phyloP scores from a whole-genome alignment of 2,113 vertebrate genomes.

The Mus musculus region GRCm39 chr2:137505501-137506000 shows the following conservation, averaged over 20 bases:
- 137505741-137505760: constrained; percentile 90
- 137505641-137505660: constrained; percentile 83
- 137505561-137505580: constrained; percentile 84
- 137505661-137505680: constrained; percentile 83
- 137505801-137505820: constrained; percentile 89
- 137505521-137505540: constrained; percentile 84
- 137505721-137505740: constrained; percentile 86
- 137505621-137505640: constrained; percentile 93
- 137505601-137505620: constrained; percentile 83
- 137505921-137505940: constrained; percentile 80
- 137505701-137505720: constrained; percentile 92
- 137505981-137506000: constrained; percentile 79
- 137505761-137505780: constrained; percentile 91
- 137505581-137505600: constrained; percentile 77
- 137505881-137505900: constrained; percentile 87
- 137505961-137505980: constrained; percentile 79
- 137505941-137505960: constrained; percentile 86
- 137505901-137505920: constrained; percentile 83
- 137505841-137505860: constrained; percentile 87
- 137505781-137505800: constrained; percentile 94
- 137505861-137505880: constrained; percentile 86
- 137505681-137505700: constrained; percentile 93
- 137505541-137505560: constrained; percentile 85
- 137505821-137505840: constrained; percentile 85
- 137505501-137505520: constrained; percentile 81